Base-by-base conservation (phyloP, 1,140 invertebrate species). In the Stegodyphus mimosarum region DNA sequence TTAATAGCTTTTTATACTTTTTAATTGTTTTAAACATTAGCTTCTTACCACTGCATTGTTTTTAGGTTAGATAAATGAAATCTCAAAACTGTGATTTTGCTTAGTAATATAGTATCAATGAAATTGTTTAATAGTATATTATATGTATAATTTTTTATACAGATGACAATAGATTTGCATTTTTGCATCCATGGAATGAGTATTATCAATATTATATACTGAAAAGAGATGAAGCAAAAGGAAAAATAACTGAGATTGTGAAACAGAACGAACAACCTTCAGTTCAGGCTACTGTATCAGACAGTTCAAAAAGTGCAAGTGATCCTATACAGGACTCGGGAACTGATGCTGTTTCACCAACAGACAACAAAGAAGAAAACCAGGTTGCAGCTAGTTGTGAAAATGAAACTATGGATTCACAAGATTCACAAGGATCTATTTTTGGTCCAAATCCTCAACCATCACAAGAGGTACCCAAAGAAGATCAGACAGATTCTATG, bases 141-240 rank as follows among this genome's bases (percentile, higher is more conserved):
- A 51, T 15, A 79, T n/a, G 60, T 77, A 52, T 18, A 67, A 84
- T 60, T 10, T 60, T 15, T 60, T 83, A 84, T 87, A 18, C 85
- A 90, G 90, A 90, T 15, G 97, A 98, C 90, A 93, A 94, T 0
- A 91, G 97, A 50, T 98, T 97, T 89, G 93, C 93, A 17, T 97
- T 97, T 90, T 90, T 97, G 0, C 92, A 96, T 73, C 90, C 93
- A 0, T 92, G 91, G 0, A 94, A 96, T 89, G 91, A 94, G 69
- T 95, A 93, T 89, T 93, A 96, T 90, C 90, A 93, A 0, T 97
- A 96, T 89, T 97, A 97, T 87, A 91, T 88, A 49, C 80, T 87
- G 11, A 89, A 89, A 66, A 87, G 70, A 63, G n/a, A 87, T 18
- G 10, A 63, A 18, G 49, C 17, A 6, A 83, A 83, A 72, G 49